A percentile compares a stretch with the other conserved stretches of the same genome.
Conservation (phyloP, 1,140 invertebrate species). For the Elymnias hypermnestra region DNA sequence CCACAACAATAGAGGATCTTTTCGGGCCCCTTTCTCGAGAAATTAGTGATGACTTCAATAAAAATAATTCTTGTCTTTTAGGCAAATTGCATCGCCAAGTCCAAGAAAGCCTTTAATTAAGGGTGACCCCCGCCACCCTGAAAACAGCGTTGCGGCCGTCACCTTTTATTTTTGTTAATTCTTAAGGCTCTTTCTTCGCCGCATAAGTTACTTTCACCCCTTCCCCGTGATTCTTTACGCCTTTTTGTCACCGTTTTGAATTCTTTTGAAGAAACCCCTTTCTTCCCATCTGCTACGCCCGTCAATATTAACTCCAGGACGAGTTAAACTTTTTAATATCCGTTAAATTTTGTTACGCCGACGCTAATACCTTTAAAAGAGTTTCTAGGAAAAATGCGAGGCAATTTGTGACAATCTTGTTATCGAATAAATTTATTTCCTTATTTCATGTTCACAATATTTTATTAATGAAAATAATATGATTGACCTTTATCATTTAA, state of each 20-base stretch:
- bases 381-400: conserved; percentile 33
- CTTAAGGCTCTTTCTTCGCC: conserved; percentile 66
- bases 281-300: conserved; percentile 73
- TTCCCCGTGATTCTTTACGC: conserved; percentile 69
- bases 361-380: conserved; percentile 56
- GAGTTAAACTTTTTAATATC: conserved; percentile 76
- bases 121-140: conserved; percentile 53
- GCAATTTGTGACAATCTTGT: conserved; percentile 33
- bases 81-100: conserved; percentile 73
- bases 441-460: too few species aligned
- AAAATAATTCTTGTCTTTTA: conserved; percentile 77
- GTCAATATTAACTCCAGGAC: conserved; percentile 76
- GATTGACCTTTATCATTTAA: too few species aligned
- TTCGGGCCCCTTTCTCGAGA: conserved; percentile 49
- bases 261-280: conserved; percentile 71
- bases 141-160: conserved; percentile 70
- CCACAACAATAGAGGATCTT: conserved; percentile 57
- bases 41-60: conserved; percentile 76
- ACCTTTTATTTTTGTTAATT: conserved; percentile 77
- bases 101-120: conserved; percentile 75
- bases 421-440: conserved; percentile 15
- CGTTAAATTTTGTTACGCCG: conserved; percentile 72
- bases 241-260: conserved; percentile 74
- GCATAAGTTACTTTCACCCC: conserved; percentile 73
- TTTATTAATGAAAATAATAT: too few species aligned